Conservation (phyloP, 2,888 invertebrate species). For the Eupelmus urozonus region DNA sequence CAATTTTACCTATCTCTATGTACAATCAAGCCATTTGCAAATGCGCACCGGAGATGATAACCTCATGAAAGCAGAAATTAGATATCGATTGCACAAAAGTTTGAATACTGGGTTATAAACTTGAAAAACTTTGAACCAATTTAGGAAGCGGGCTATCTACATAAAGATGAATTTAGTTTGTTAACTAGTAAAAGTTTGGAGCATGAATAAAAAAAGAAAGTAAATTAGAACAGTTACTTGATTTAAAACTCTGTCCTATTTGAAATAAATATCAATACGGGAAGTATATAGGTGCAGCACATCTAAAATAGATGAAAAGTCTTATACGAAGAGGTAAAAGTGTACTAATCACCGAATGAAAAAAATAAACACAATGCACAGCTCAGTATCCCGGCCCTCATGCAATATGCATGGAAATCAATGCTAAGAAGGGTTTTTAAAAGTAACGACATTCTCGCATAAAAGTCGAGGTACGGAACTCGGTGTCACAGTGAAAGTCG, state of each 20-base stretch:
- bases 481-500: constrained; percentile 20
- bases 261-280: too few species aligned
- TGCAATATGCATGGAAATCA: neutral
- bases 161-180: too few species aligned
- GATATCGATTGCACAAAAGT: constrained; percentile 20
- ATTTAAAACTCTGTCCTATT: too few species aligned
- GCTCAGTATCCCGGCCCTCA: neutral
- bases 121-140: constrained; percentile 26
- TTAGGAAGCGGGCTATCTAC: neutral
- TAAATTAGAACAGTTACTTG: too few species aligned
- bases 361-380: neutral
- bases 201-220: too few species aligned
- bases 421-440: neutral
- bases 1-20: constrained; percentile 20
- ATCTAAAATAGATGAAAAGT: too few species aligned
- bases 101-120: neutral
- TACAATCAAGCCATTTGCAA: constrained; percentile 4
- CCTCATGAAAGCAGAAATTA: constrained; percentile 8
- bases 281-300: too few species aligned
- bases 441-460: neutral
- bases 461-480: neutral
- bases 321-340: too few species aligned
- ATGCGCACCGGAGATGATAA: constrained; percentile 2
- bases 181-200: too few species aligned
- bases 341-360: too few species aligned